Evolutionary conservation across 2,888 invertebrate species (phyloP).

Genomic region (Epinotia demarniana): DNA sequence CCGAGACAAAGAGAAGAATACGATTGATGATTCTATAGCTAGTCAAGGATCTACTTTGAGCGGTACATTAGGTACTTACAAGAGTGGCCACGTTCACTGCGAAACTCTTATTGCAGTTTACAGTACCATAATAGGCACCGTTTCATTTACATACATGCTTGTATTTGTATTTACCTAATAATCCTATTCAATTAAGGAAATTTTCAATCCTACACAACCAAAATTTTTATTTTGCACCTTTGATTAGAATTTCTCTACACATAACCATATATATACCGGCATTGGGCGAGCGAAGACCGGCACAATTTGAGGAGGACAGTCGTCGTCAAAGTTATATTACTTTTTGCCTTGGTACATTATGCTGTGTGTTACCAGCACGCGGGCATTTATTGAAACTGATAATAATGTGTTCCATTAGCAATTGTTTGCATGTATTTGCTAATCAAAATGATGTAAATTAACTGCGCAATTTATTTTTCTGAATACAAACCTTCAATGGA

Average conservation of each 20-base stretch:
- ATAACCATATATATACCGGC: neutral
- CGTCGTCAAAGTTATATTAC: too few species aligned
- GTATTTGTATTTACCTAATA: constrained; percentile 29
- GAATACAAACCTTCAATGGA: too few species aligned
- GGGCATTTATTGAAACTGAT: too few species aligned
- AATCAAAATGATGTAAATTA: too few species aligned
- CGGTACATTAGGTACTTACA: constrained; percentile 4
- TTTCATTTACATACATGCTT: constrained; percentile 30
- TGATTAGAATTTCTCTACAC: neutral
- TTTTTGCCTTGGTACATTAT: too few species aligned
- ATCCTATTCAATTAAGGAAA: constrained; percentile 8
- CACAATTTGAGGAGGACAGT: neutral
- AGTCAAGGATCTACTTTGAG: constrained; percentile 31
- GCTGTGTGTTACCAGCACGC: too few species aligned
- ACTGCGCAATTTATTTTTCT: too few species aligned
- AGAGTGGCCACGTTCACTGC: constrained; percentile 7
- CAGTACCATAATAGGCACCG: constrained; percentile 35
- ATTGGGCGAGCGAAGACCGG: neutral
- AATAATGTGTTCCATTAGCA: too few species aligned
- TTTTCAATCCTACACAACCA: constrained; percentile 37
- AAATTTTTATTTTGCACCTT: constrained; percentile 18
- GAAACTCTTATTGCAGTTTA: constrained; percentile 28
- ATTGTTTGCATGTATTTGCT: too few species aligned
- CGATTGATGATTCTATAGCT: neutral
- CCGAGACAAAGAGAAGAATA: constrained; percentile 33